phyloP scores from a whole-genome alignment of 2,888 invertebrate genomes.

The Cephus rjabovi region DNA sequence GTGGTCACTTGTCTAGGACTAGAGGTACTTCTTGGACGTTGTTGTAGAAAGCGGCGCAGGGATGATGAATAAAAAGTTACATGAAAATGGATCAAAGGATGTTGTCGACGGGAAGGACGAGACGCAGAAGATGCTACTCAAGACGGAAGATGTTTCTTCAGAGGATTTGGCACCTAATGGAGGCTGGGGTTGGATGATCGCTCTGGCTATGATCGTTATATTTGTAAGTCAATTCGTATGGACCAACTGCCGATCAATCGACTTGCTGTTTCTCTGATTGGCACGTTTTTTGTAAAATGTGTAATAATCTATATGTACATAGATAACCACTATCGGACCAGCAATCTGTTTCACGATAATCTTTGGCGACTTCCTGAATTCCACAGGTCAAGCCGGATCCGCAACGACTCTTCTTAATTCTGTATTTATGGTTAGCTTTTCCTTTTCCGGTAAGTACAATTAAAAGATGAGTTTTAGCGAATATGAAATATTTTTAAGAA shows the following conservation, averaged over 20 bases:
- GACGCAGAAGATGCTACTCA: neutral
- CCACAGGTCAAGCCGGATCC: constrained; percentile 76
- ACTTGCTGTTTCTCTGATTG: neutral
- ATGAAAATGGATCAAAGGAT: neutral
- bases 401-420: constrained; percentile 79
- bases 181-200: constrained; percentile 91
- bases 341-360: constrained; percentile 78
- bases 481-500: neutral
- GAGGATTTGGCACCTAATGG: constrained; percentile 81
- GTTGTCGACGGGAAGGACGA: neutral
- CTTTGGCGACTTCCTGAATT: constrained; percentile 77
- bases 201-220: constrained; percentile 84
- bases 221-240: constrained; percentile 75
- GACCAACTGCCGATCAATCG: neutral
- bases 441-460: constrained; percentile 70
- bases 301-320: neutral
- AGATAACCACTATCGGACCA: constrained; percentile 78
- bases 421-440: constrained; percentile 75
- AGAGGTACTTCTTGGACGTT: neutral
- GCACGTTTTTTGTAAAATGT: neutral
- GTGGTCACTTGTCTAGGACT: neutral
- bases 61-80: neutral
- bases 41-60: neutral
- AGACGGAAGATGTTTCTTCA: neutral
- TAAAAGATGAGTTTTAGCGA: neutral